phyloP scores from a whole-genome alignment of 2,888 invertebrate species.

The Napeogenes inachia region DNA sequence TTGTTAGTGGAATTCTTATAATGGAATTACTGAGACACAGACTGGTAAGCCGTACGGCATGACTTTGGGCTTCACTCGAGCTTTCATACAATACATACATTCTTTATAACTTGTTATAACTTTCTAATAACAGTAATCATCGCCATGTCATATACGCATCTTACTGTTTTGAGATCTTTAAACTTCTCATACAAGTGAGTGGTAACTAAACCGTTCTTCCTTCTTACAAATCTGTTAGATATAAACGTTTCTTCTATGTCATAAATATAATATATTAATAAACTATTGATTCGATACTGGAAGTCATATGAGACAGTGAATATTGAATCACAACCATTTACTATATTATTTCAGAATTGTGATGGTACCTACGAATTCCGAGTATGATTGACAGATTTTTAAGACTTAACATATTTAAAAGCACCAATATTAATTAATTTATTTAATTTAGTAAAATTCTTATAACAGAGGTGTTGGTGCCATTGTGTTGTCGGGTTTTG shows the following conservation, averaged over 20 bases:
- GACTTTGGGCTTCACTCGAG: conserved; percentile 52
- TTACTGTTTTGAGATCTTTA: conserved; percentile 35
- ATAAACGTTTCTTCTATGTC: not conserved
- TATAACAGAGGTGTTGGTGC: conserved; percentile 22
- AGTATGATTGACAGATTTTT: too few species aligned
- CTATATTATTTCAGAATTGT: not conserved
- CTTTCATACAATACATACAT: conserved; percentile 34
- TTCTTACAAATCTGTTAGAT: not conserved
- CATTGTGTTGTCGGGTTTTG: conserved; percentile 1
- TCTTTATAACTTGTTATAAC: conserved; percentile 26
- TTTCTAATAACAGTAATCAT: conserved; percentile 57
- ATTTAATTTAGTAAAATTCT: not conserved
- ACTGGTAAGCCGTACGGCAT: conserved; percentile 73
- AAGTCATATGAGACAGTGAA: too few species aligned
- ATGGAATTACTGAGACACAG: conserved; percentile 42
- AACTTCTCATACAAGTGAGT: conserved; percentile 24
- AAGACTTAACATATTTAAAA: too few species aligned
- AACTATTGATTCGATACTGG: too few species aligned
- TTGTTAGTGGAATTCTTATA: conserved; percentile 19
- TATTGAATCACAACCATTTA: not conserved
- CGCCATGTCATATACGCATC: conserved; percentile 55
- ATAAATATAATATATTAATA: too few species aligned
- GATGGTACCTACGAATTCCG: too few species aligned
- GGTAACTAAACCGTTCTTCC: not conserved
- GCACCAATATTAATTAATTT: too few species aligned